Conservation (phyloP, 2,888 invertebrate genomes). For the Eilema depressum region DNA sequence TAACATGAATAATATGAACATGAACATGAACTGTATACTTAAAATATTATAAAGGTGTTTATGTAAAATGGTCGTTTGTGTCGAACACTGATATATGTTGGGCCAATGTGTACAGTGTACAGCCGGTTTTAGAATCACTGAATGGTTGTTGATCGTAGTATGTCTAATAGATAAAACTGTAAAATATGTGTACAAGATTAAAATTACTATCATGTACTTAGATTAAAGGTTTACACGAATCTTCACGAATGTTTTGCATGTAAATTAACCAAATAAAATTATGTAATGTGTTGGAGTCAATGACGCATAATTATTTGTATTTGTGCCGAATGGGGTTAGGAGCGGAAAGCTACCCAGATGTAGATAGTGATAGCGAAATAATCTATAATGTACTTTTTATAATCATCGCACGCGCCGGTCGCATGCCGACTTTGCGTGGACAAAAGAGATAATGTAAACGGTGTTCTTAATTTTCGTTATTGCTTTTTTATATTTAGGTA, state of each 20-base stretch:
- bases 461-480: not conserved
- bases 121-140: not conserved
- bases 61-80: too few species aligned
- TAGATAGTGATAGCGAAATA: constrained; percentile 50
- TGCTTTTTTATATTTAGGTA: not conserved
- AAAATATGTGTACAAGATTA: not conserved
- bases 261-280: constrained; percentile 23
- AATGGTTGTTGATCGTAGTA: not conserved
- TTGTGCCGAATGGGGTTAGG: constrained; percentile 29
- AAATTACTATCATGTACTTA: constrained; percentile 10
- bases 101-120: not conserved
- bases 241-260: constrained; percentile 25
- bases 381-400: constrained; percentile 34
- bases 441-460: not conserved
- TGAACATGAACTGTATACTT: not conserved
- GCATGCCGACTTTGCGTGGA: constrained; percentile 31
- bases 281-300: constrained; percentile 22
- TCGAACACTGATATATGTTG: too few species aligned
- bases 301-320: constrained; percentile 30
- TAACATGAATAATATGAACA: too few species aligned
- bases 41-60: too few species aligned
- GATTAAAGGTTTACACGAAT: constrained; percentile 18
- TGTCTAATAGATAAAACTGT: not conserved
- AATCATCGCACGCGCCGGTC: constrained; percentile 44
- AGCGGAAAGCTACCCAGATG: constrained; percentile 57